A percentile compares a stretch with the other conserved stretches of the same genome.
Conservation (phyloP, 92 coral and sea anemone genomes). For the Phenganax marumi region DNA sequence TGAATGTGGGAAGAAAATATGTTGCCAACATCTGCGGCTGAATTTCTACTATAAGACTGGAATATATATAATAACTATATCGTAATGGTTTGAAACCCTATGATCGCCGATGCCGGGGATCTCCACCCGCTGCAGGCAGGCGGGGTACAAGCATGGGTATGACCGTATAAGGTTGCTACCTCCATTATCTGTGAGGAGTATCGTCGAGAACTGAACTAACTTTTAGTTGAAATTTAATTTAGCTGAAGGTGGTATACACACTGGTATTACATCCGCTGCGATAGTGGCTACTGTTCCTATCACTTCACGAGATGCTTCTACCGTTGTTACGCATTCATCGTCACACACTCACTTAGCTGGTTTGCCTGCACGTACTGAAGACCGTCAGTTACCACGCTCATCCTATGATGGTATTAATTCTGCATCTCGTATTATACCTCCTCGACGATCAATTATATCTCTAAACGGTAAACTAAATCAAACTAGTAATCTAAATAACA, state of each 20-base stretch:
- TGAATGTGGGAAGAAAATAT: neutral
- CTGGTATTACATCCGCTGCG: slow-evolving; percentile 98
- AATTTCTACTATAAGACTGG: no score
- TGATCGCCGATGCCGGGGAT: no score
- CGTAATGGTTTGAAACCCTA: no score
- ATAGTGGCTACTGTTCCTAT: slow-evolving; percentile 98
- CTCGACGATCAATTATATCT: slow-evolving; percentile 44
- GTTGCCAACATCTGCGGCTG: neutral
- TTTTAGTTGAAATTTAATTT: slow-evolving; percentile 26
- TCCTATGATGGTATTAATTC: slow-evolving; percentile 41
- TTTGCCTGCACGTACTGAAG: slow-evolving; percentile 17
- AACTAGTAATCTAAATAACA: neutral
- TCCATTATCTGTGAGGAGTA: neutral
- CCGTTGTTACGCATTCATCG: slow-evolving; percentile 49
- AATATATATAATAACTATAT: no score
- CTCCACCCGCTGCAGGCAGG: no score
- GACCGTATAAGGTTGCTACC: no score
- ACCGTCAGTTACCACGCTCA: slow-evolving; percentile 28
- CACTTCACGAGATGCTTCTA: slow-evolving; percentile 68
- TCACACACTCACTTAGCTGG: slow-evolving; percentile 45
- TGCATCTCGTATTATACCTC: slow-evolving; percentile 39
- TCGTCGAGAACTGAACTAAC: slow-evolving; percentile 10
- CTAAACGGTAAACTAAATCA: slow-evolving; percentile 40
- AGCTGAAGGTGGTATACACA: slow-evolving; percentile 80
- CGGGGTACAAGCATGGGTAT: no score